Evolutionary conservation across 2,113 vertebrate genomes (phyloP), one percentile per base, ranked within the genome.

Genomic region (Murina feae): DNA sequence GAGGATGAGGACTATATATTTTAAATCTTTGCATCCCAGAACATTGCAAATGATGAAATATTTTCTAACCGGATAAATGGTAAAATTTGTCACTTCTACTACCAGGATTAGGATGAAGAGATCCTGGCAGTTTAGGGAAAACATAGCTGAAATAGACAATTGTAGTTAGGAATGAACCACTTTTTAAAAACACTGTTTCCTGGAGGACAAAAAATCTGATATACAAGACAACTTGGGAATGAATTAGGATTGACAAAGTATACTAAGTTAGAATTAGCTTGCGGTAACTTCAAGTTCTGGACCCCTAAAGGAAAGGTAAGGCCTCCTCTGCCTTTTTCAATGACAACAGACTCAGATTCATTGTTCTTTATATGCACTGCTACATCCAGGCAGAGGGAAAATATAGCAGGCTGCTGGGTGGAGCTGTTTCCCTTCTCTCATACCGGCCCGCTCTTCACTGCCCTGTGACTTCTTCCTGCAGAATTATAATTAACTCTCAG

Each of bases 141-240:
- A 35, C 37, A 81, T 2, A 83, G 25, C 20, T 86, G 8, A 94
- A 75, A 72, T 32, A 17, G 9, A 68, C 1, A 68, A 68, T 44
- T 83, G 20, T 37, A 49, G 66, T 42, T 80, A 76, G 18, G 14
- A 65, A 42, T 4, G 17, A 79, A n/a, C 14, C 30, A 58, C 35
- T 63, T 91, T 90, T 86, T 68, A 74, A 90, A 79, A 86, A 84
- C 28, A 65, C 84, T 82, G 37, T 88, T 75, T 80, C 14, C 13
- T 47, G 49, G 37, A 75, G 16, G 32, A 53, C 9, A 86, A n/a
- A n/a, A 85, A 68, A 44, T 28, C 69, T 55, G 65, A 93, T 89
- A 58, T 76, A 17, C 32, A 75, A 68, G 49, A 74, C 1, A 37
- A 35, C 5, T 49, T 58, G 11, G 6, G 4, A 21, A 78, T 51